Conservation (phyloP, 2,113 vertebrate species). For the Zosterops japonicus region DNA sequence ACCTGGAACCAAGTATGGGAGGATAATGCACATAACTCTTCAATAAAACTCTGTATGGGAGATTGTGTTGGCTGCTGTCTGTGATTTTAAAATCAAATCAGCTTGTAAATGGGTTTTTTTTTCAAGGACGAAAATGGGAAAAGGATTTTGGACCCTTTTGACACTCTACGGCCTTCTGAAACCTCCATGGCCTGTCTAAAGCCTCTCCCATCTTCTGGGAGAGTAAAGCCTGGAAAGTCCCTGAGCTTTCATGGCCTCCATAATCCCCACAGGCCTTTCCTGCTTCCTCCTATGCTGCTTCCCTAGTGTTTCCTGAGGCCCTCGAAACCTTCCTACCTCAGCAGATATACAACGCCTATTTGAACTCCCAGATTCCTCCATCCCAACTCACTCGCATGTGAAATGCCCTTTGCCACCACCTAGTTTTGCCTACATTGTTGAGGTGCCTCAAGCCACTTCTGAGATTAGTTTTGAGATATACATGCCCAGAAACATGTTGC, state of each 20-base stretch:
- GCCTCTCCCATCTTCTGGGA: background rate
- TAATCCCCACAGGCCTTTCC: background rate
- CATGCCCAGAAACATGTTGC: background rate
- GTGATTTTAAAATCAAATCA: background rate
- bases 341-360: background rate
- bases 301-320: background rate
- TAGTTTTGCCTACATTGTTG: background rate
- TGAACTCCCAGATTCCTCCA: background rate
- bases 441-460: background rate
- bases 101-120: background rate
- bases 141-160: background rate
- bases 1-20: background rate
- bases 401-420: background rate
- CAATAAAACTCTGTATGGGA: background rate
- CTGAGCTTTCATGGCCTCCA: background rate
- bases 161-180: background rate
- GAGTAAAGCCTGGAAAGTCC: background rate
- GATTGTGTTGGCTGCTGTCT: background rate
- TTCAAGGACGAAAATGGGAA: background rate
- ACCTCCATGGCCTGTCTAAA: background rate
- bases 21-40: accelerated
- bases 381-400: background rate
- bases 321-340: background rate
- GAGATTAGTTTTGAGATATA: constrained; percentile 3
- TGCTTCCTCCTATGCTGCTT: background rate